Base-by-base conservation (phyloP, 92 coral and sea anemone genomes). In the Virgularia gustaviana region DNA sequence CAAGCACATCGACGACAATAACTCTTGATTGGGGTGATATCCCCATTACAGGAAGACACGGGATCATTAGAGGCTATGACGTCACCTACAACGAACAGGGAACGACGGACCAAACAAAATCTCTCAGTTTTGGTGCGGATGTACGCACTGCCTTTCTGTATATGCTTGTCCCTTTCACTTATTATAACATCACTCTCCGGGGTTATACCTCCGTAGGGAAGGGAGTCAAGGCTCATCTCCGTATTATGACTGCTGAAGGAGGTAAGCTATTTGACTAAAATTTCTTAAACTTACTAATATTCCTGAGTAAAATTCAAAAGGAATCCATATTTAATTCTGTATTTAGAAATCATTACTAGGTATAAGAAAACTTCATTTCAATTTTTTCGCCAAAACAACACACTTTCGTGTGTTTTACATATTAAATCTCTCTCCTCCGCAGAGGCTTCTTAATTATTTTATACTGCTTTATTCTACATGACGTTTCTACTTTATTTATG, bases 21-120 rank as follows among this genome's bases (percentile, higher is more conserved):
- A 9, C 83, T 52, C 44, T 86, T 29, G 30, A 45, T 24, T 86
- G 90, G 92, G 65, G 78, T 18, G 78, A 79, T 39, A 78, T 86
- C 36, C 36, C 37, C 19, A 36, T 35, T 4, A 11, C 49, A 2
- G 56, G 22, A 5, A 43, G 66, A 30, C 79, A 86, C 37, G 90
- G 90, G 18, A 35, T 82, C 13, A 31, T 86, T 6, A 59, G 53
- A 12, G 90, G 90, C 9, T 83, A 86, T 47, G 56, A 74, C 5
- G 65, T 86, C 13, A 66, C 85, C 18, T 78, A 56, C 33, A 41
- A 57, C 36, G 51, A 77, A 38, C 29, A 49, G 41, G 80, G 55
- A 0, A 57, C 41, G 20, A 56, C 22, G 6, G 64, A 27, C 15
- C 24, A 45, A n/a, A 55, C 23, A 19, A 33, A 55, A 19, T 35